Base-by-base conservation (phyloP, 2,888 invertebrate species). In the Capitulum mitella region DNA sequence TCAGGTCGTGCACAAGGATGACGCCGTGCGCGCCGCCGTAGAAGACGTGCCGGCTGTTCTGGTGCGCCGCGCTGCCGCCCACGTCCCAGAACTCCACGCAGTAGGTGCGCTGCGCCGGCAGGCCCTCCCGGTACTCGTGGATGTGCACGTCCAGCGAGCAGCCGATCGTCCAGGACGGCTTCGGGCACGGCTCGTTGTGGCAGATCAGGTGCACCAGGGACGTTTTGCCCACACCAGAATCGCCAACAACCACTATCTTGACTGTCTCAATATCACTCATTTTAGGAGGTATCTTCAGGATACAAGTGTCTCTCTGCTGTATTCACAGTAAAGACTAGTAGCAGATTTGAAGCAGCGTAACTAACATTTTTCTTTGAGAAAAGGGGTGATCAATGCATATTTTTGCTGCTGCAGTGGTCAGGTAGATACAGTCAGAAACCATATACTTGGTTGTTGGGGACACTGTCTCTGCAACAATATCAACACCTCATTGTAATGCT, bases 1-100 rank as follows among this genome's bases (percentile, higher is more conserved):
- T 95, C 84, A 98, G 88, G 87, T 99, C 99, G 85, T 99, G 98
- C 2, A 98, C 97, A 81, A 99, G 88, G 83, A 99, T 95, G 54
- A 98, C 92, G 80, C 93, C 99, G 88, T 98, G 93, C 80, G 94
- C 93, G 48, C 94, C 93, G 84, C 93, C 92, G 86, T 98, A 98
- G 86, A 98, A 98, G 1, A 98, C 94, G 81, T 92, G 90, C 84
- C 98, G 89, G n/a, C 95, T 93, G 85, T 95, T 97, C 84, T 93
- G 90, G 85, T 99, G 98, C 83, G 92, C 93, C 82, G 93, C 91
- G 82, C 95, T 97, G 0, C 98, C 98, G 10, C 98, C 98, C 78
- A 99, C 91, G 85, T 99, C 99, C 93, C 98, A 99, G 51, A 98
- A 88, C 87, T 99, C 98, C 40, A 98, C 89, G 85, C 97, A 97